A percentile compares a stretch with the other conserved stretches of the same genome.
Evolutionary conservation across 2,113 vertebrate genomes (phyloP).

Genomic region (Mugil cephalus): DNA sequence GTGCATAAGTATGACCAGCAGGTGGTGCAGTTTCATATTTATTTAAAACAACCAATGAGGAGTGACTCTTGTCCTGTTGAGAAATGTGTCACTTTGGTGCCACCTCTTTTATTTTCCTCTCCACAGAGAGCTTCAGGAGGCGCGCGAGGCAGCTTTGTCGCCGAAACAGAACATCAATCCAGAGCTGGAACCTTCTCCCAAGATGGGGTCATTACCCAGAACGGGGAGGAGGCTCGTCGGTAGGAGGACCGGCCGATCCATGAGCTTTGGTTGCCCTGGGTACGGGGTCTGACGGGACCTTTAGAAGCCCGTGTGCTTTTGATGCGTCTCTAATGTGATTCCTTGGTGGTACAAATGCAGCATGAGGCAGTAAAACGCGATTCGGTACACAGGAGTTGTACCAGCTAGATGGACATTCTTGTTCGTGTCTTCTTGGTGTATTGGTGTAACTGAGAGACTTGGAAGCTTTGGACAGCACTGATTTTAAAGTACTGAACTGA

Average conservation of each 20-base stretch:
- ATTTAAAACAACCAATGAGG: background rate
- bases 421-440: background rate
- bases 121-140: slow-evolving; percentile 90
- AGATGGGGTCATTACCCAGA: slow-evolving; percentile 61
- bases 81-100: background rate
- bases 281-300: slow-evolving; percentile 27
- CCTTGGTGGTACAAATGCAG: background rate
- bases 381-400: too few species aligned
- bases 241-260: slow-evolving; percentile 84
- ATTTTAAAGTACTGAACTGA: slow-evolving; percentile 12
- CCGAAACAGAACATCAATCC: slow-evolving; percentile 58
- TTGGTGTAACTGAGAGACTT: background rate
- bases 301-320: background rate
- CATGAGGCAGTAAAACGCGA: too few species aligned
- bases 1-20: background rate
- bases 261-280: slow-evolving; percentile 84
- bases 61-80: background rate
- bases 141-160: slow-evolving; percentile 84
- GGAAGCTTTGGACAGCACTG: background rate
- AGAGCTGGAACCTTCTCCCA: slow-evolving; percentile 49
- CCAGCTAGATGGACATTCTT: background rate
- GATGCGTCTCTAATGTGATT: background rate
- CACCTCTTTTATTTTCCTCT: background rate
- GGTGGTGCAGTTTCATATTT: slow-evolving; percentile 20
- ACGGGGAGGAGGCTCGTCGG: slow-evolving; percentile 85